Base-by-base conservation (phyloP, 2,113 vertebrate species). In the Petroica traversi region DNA sequence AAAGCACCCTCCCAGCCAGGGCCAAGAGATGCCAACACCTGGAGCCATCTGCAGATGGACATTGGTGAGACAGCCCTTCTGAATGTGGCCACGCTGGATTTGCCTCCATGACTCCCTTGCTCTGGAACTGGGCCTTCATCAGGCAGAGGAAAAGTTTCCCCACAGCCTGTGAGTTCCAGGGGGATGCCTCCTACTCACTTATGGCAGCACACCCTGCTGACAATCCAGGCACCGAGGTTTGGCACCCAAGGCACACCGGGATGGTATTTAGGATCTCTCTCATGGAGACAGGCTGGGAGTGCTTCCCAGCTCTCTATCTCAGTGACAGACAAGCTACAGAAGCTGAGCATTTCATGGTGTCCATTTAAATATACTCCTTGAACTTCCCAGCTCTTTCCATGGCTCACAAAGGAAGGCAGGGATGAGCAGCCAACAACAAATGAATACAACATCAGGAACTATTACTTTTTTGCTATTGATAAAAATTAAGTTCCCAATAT, bases 81-180 rank as follows among this genome's bases (percentile, higher is more conserved):
- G 40, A 52, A 52, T 0, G 10, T 9, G n/a, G 80, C 34, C 9
- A 0, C 1, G 3, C 55, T 31, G 43, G 29, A 80, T 34, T 66
- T 63, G 29, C 29, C 19, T 59, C 68, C 16, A 3, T 28, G 28
- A 11, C 23, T 85, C 36, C 29, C 57, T 26, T 45, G 61, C 45
- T 64, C 72, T 83, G 43, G 75, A 93, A 58, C 5, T 46, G 76
- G 23, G 43, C n/a, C 59, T 90, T 49, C 72, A 12, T 16, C 8
- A 38, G 33, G 40, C 58, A 84, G 38, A 83, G 45, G 51, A 84
- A 36, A 46, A 63, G n/a, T 22, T 72, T 38, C 58, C 14, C 2
- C 11, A 23, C 5, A 34, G 40, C 58, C 63, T 48, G 31, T 0
- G 15, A 81, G 69, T 24, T 78, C 13, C 48, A 72, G 11, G 31